phyloP scores from a whole-genome alignment of 2,888 invertebrate species.

The Eledona agricola region DNA sequence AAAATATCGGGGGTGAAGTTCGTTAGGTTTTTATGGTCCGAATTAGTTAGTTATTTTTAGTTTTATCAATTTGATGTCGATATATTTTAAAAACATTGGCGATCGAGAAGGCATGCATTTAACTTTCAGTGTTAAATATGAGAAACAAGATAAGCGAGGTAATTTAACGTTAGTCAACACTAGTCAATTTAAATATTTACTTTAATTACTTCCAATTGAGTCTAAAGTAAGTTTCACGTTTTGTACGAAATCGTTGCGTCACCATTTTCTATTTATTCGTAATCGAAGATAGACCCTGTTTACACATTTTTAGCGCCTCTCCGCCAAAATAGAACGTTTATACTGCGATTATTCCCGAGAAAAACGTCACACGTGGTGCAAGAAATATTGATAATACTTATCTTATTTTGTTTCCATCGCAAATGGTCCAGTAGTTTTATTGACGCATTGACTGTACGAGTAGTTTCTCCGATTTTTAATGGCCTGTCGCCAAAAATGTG shows the following conservation, averaged over 20 bases:
- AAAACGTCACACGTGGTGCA: constrained; percentile 5
- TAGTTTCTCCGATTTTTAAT: background rate
- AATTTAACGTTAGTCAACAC: constrained; percentile 27
- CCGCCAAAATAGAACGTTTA: constrained; percentile 12
- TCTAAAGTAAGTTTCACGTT: constrained; percentile 12
- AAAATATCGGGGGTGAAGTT: background rate
- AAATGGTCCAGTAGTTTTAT: background rate
- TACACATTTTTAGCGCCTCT: constrained; percentile 6
- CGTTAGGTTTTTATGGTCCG: background rate
- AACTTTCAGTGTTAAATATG: constrained; percentile 11
- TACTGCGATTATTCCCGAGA: constrained; percentile 7
- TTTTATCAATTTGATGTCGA: too few relatives aligned
- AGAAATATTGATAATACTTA: too few relatives aligned
- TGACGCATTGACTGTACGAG: background rate
- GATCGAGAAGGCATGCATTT: constrained; percentile 8
- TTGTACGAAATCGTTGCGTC: constrained; percentile 14
- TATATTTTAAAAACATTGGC: background rate
- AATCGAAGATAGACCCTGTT: constrained; percentile 19
- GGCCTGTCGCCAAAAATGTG: constrained; percentile 7
- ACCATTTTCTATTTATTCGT: constrained; percentile 17
- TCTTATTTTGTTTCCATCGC: constrained; percentile 4
- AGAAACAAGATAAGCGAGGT: constrained; percentile 15
- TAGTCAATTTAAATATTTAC: constrained; percentile 24
- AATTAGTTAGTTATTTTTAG: background rate
- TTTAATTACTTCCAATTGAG: constrained; percentile 17